phyloP scores from a whole-genome alignment of 1,140 invertebrate species.

The Epicauta chinensis region DNA sequence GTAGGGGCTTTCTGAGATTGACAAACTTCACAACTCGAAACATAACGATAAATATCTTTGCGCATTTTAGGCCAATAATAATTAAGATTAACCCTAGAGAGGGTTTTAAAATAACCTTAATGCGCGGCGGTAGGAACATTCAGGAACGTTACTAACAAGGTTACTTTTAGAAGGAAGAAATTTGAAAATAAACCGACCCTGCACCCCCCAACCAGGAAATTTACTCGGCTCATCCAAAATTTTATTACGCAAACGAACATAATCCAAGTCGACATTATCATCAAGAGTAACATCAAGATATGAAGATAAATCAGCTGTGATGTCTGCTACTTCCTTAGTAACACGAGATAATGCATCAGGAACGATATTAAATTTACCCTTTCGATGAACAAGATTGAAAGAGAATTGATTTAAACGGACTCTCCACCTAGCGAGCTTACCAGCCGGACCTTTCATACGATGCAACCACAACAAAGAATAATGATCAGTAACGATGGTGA shows the following conservation, averaged over 20 bases:
- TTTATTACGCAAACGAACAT: background rate
- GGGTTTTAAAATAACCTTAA: conserved; percentile 11
- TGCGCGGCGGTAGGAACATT: conserved; percentile 1
- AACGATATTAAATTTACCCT: conserved; percentile 37
- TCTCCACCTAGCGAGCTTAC: conserved; percentile 43
- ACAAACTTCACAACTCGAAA: conserved; percentile 4
- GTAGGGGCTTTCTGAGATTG: background rate
- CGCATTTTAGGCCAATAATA: conserved; percentile 15
- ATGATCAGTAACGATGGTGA: conserved; percentile 48
- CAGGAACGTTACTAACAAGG: background rate
- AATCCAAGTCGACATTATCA: background rate
- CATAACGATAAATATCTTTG: conserved; percentile 2
- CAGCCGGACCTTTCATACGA: conserved; percentile 39
- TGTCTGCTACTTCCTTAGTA: conserved; percentile 28
- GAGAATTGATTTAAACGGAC: conserved; percentile 41
- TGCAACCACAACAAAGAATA: conserved; percentile 43
- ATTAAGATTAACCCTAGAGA: background rate
- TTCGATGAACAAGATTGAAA: conserved; percentile 40
- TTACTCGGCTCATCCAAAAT: background rate
- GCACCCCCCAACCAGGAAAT: conserved; percentile 1
- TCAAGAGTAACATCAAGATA: background rate
- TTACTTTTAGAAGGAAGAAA: conserved; percentile 6
- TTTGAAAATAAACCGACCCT: background rate
- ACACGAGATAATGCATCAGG: conserved; percentile 38
- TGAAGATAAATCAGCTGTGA: background rate